Conservation (phyloP, 2,888 invertebrate genomes). For the Dryococelus australis region DNA sequence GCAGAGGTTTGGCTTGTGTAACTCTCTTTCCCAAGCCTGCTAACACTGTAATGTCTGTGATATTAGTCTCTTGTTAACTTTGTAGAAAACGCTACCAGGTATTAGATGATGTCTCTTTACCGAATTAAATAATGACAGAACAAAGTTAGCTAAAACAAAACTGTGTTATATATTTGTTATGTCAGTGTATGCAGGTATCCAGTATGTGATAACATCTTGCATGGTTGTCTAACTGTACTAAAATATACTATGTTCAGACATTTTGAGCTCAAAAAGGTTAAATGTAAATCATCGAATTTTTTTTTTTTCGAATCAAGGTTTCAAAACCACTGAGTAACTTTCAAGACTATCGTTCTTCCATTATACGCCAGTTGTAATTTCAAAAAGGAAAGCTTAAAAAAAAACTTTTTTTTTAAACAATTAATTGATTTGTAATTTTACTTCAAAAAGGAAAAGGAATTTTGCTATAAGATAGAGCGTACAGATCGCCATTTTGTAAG, state of each 20-base stretch:
- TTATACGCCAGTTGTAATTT: too few relatives aligned
- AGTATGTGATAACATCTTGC: conserved; percentile 7
- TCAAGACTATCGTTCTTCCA: too few relatives aligned
- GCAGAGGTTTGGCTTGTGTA: not conserved
- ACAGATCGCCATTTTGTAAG: conserved; percentile 16
- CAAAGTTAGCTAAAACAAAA: not conserved
- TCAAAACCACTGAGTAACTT: too few relatives aligned
- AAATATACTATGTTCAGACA: not conserved
- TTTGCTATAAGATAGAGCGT: not conserved
- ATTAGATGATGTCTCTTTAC: not conserved
- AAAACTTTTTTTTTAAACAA: too few relatives aligned
- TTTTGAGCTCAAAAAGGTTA: not conserved
- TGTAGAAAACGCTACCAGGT: not conserved
- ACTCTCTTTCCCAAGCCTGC: not conserved
- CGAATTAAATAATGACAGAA: not conserved
- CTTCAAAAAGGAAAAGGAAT: too few relatives aligned
- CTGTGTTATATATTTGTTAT: conserved; percentile 10
- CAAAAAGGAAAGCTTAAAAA: too few relatives aligned
- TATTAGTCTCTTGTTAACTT: conserved; percentile 9
- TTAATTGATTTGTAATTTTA: too few relatives aligned
- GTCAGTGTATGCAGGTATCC: conserved; percentile 10
- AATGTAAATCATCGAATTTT: too few relatives aligned
- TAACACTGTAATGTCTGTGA: conserved; percentile 16
- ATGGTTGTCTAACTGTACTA: conserved; percentile 5
- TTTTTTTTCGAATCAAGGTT: too few relatives aligned